phyloP scores from a whole-genome alignment of 2,888 invertebrate genomes.

The Xestobium rufovillosum region DNA sequence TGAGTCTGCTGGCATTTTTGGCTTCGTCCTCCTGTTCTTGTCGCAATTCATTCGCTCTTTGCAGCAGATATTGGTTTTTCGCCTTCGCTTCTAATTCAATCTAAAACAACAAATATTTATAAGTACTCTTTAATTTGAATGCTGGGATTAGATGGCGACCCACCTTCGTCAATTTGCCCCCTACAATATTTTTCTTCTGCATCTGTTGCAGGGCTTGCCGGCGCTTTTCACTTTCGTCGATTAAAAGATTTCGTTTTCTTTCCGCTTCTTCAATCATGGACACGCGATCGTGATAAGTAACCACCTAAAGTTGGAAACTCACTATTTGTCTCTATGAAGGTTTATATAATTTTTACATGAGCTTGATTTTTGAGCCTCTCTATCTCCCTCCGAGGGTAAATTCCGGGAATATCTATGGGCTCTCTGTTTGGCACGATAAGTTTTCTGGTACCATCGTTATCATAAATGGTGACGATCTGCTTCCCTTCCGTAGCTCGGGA shows the following conservation, averaged over 20 bases:
- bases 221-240: constrained; percentile 51
- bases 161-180: constrained; percentile 27
- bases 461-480: constrained; percentile 23
- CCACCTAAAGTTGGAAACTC: constrained; percentile 28
- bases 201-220: constrained; percentile 40
- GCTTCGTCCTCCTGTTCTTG: constrained; percentile 58
- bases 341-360: constrained; percentile 39
- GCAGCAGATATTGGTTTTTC: constrained; percentile 45
- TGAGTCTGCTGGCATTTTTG: constrained; percentile 67
- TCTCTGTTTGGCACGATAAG: constrained; percentile 48
- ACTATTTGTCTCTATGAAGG: constrained; percentile 9
- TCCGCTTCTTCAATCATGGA: constrained; percentile 42
- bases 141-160: constrained; percentile 2
- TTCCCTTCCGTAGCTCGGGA: constrained; percentile 32
- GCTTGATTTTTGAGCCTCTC: constrained; percentile 53
- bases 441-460: constrained; percentile 41
- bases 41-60: constrained; percentile 47
- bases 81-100: constrained; percentile 46
- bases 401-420: constrained; percentile 50
- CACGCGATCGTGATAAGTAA: constrained; percentile 44
- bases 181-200: constrained; percentile 35
- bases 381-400: constrained; percentile 54
- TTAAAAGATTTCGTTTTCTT: constrained; percentile 43
- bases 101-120: constrained; percentile 27
- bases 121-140: constrained; percentile 2